These are phyloP conservation scores for Nothobranchius furzeri DNA, from an alignment of 2,113 vertebrate genomes.

Conservation along the genomic window DNA sequence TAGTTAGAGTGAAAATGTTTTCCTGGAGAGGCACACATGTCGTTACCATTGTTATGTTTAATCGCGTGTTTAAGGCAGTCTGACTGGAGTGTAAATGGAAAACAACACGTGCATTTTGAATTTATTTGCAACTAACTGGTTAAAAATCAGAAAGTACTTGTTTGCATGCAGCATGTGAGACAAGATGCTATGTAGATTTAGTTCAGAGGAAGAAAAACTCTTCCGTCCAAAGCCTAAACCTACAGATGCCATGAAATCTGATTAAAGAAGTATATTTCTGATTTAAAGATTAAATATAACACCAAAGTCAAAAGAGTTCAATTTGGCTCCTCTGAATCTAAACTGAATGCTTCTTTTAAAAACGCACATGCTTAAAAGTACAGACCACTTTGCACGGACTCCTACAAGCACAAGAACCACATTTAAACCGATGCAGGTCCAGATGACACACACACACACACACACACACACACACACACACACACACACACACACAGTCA, in stretches of 20 bases:
- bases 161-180: too few relatives aligned
- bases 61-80: slow-evolving; percentile 71
- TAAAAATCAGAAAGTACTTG: not conserved
- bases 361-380: slow-evolving; percentile 6
- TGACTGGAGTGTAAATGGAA: slow-evolving; percentile 33
- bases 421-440: slow-evolving; percentile 14
- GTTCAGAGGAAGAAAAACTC: too few relatives aligned
- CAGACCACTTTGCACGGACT: slow-evolving; percentile 12
- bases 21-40: slow-evolving; percentile 69
- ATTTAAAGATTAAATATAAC: slow-evolving; percentile 23
- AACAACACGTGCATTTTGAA: slow-evolving; percentile 8
- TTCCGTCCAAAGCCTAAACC: not conserved
- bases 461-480: too few relatives aligned
- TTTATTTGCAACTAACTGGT: not conserved
- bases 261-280: slow-evolving; percentile 28
- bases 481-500: too few relatives aligned
- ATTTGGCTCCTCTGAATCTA: too few relatives aligned
- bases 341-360: too few relatives aligned
- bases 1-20: slow-evolving; percentile 41
- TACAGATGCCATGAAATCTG: slow-evolving; percentile 20
- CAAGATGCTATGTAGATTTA: too few relatives aligned
- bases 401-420: slow-evolving; percentile 28
- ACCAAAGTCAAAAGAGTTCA: not conserved
- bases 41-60: slow-evolving; percentile 58
- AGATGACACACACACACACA: not conserved